Percentiles rank a stretch among this genome's conserved stretches.
Evolutionary conservation across 2,797 vertebrate genomes (phyloP).

Genomic region (Monodelphis domestica): DNA sequence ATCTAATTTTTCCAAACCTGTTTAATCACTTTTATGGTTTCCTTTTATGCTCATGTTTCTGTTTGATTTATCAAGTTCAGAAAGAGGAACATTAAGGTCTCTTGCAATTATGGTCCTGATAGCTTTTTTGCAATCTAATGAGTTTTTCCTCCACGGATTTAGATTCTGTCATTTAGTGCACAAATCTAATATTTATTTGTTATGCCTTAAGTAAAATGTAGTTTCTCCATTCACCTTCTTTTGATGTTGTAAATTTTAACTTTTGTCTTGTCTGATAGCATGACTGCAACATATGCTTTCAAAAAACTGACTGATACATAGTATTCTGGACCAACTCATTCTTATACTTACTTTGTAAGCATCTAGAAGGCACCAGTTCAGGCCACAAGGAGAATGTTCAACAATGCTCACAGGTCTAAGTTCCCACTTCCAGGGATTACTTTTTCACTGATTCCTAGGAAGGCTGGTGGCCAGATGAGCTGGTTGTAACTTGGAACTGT

Average conservation of each 20-base stretch:
- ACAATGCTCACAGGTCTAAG: background rate
- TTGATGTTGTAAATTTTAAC: background rate
- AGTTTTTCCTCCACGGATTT: background rate
- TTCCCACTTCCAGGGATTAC: slow-evolving; percentile 5
- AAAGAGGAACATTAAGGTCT: background rate
- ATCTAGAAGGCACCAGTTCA: background rate
- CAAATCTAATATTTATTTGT: background rate
- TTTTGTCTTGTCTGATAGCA: background rate
- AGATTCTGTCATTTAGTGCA: background rate
- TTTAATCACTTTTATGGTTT: background rate
- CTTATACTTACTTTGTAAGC: background rate
- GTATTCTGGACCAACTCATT: background rate
- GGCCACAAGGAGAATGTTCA: background rate
- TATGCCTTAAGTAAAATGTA: background rate
- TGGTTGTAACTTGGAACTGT: background rate
- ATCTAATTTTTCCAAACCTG: background rate
- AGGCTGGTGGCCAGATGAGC: background rate
- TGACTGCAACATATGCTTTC: background rate
- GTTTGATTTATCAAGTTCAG: background rate
- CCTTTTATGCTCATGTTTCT: background rate
- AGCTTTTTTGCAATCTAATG: background rate
- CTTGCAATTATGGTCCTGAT: background rate
- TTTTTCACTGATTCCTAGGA: slow-evolving; percentile 18
- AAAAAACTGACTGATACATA: background rate
- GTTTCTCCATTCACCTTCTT: background rate